Percentiles rank a stretch among this genome's conserved stretches.
These are phyloP conservation scores for Diarsia mendica DNA, from an alignment of 2,888 invertebrate species.

Conservation along the genomic window DNA sequence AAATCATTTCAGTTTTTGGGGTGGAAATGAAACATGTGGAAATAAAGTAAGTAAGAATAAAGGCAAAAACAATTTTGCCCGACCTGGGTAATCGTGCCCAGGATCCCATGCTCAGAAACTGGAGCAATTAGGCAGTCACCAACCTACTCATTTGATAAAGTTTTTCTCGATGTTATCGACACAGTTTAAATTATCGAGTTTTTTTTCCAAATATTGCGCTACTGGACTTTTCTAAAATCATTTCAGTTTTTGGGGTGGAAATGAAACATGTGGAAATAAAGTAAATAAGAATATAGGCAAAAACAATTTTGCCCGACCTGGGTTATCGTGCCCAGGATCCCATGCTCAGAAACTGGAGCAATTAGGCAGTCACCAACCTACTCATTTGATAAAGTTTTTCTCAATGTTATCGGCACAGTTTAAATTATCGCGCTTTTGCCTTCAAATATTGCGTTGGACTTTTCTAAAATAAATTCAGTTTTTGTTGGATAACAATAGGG, in stretches of 20 bases:
- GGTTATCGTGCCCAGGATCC: no score
- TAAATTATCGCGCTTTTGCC: conserved; percentile 44
- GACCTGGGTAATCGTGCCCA: no score
- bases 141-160: no score
- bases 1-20: conserved; percentile 11
- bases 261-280: no score
- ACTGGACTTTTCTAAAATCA: conserved; percentile 11
- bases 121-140: no score
- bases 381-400: not conserved
- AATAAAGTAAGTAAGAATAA: no score
- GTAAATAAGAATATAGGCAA: no score
- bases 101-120: no score
- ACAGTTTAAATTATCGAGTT: conserved; percentile 35
- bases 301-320: no score
- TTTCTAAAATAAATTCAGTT: conserved; percentile 11
- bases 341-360: no score
- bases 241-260: not conserved
- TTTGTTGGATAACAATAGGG: not conserved
- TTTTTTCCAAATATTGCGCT: conserved; percentile 38
- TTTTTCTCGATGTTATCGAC: conserved; percentile 42
- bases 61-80: no score
- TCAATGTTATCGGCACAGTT: conserved; percentile 45
- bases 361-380: no score
- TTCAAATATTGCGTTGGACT: conserved; percentile 19
- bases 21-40: not conserved